Evolutionary conservation across 2,888 invertebrate genomes (phyloP), one percentile per base, ranked within the genome.

Genomic region (Synergus umbraculus): DNA sequence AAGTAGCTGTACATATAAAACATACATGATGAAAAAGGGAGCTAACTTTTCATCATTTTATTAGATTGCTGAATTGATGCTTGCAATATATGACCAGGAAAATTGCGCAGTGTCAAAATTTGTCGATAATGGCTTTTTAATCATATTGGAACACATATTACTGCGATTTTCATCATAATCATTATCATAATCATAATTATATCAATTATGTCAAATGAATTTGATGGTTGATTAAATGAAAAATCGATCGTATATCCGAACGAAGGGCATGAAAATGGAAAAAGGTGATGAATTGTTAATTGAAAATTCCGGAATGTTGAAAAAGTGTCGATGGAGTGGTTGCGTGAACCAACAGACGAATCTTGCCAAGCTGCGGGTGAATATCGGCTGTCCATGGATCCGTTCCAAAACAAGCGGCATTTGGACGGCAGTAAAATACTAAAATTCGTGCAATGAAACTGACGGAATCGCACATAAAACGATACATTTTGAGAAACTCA

Each of bases 351-450:
- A 69, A 69, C 9, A 22, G 4, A 60, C 29, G 29, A 69, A 29
- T 46, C 44, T 46, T 69, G 69, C 69, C 69, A 69, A 69, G 43
- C 18, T 66, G 66, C 66, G 66, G 66, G 54, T 10, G 60, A 80
- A 60, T 80, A 85, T 81, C 76, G 67, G 15, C 15, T 49, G 5
- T 49, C 22, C 22, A 29, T 86, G 86, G 86, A 86, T 81, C 78
- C 44, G 84, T 82, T 86, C 85, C 84, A 86, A 86, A 85, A 83
- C 80, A 86, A 85, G 85, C 82, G 84, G 84, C 85, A 83, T 85
- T 86, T 86, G 83, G 82, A 77, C 65, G 49, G 63, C 73, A 54
- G 77, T 79, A 46, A 79, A 67, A 60, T 77, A 77, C n/a, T n/a
- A n/a, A n/a, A n/a, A n/a, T 54, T 29, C 22, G 73, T 79, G 67